Conservation (phyloP, 2,888 invertebrate genomes). For the Yponomeuta cagnagella region DNA sequence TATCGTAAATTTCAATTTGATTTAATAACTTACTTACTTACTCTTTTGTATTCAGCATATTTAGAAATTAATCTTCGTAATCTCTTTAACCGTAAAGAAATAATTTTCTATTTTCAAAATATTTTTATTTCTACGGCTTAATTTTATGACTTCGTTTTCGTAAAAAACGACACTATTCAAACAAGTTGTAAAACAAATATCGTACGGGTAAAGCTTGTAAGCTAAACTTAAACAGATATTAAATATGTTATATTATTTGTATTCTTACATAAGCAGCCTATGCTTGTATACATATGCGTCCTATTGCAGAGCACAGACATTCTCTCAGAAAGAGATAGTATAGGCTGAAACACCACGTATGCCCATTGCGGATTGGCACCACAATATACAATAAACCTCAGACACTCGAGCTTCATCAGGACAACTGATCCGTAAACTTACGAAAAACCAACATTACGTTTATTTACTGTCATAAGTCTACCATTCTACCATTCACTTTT, state of each 20-base stretch:
- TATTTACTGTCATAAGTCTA: background rate
- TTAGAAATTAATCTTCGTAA: constrained; percentile 53
- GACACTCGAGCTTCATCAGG: too few relatives aligned
- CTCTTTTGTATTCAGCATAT: constrained; percentile 38
- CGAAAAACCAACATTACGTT: background rate
- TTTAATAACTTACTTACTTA: constrained; percentile 67
- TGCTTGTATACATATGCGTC: too few relatives aligned
- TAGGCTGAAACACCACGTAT: too few relatives aligned
- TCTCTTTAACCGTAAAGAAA: constrained; percentile 39
- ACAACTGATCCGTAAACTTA: too few relatives aligned
- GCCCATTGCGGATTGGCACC: too few relatives aligned
- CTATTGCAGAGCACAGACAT: too few relatives aligned
- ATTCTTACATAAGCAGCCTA: background rate
- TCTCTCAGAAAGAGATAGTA: too few relatives aligned
- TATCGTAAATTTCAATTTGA: constrained; percentile 67
- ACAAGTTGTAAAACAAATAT: constrained; percentile 19
- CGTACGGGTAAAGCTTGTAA: constrained; percentile 25
- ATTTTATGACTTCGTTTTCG: constrained; percentile 9
- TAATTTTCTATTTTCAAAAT: constrained; percentile 39
- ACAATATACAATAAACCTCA: too few relatives aligned
- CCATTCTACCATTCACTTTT: background rate
- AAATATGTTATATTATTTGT: constrained; percentile 17
- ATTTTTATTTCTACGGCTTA: constrained; percentile 22
- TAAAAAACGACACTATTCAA: background rate
- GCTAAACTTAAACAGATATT: constrained; percentile 19